Evolutionary conservation across 2,113 vertebrate genomes (phyloP), one percentile per base, ranked within the genome.

Genomic region (Amphiprion percula): DNA sequence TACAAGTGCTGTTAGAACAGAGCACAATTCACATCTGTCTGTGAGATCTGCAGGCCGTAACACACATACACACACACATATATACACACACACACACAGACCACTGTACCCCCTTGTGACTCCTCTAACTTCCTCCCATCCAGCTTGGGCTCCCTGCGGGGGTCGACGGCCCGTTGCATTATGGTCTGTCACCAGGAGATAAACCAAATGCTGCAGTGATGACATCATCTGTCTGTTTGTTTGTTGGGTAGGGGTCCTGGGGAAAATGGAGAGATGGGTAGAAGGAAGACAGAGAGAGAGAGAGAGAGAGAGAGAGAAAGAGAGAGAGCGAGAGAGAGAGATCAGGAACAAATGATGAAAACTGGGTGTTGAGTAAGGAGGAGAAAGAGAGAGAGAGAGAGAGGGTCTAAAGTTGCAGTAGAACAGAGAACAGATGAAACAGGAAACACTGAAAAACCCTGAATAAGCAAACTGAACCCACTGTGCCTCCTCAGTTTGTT

Each of bases 181-280:
- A 74, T 75, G 79, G 76, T 68, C 87, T 83, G 85, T 90, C 80
- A 86, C 75, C 73, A 74, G 49, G 73, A 86, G 83, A 92, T 87
- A 92, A 93, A 92, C 87, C 77, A 87, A 87, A 88, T 89, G 84
- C 37, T 75, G 61, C 74, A 49, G 82, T 15, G 66, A 60, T 84
- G 84, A 88, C 83, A 84, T 93, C 90, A 88, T 89, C 66, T 68
- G 77, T 82, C 69, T 89, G 85, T 91, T 88, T 90, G 81, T 89
- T 87, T 90, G 77, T 21, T 24, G 56, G 67, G 68, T n/a, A 6
- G 3, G 23, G 23, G 54, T 4, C 4, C 12, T 2, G 37, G 50
- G 24, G 47, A 41, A 5, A 67, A 52, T 24, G 16, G 30, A 39
- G 53, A 44, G 49, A 71, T 30, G 68, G 69, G 46, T 23, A 63